phyloP scores from a whole-genome alignment of 53 echinoderm and acorn worm genomes.

The Arbacia lixula region DNA sequence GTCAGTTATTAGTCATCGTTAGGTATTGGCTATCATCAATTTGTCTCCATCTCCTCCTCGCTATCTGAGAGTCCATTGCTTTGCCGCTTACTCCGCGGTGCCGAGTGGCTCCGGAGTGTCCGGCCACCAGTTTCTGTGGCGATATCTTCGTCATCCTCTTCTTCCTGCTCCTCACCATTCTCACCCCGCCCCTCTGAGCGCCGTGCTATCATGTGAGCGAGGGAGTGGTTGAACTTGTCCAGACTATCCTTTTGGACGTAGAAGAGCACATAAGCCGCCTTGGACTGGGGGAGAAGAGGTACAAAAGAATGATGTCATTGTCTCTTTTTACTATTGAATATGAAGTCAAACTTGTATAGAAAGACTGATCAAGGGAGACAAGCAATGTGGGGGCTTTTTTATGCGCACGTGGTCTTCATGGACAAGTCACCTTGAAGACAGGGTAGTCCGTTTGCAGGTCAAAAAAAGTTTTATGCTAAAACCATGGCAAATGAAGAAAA shows the following conservation, averaged over 20 bases:
- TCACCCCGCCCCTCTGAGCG: conserved; percentile 33
- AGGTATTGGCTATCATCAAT: conserved; percentile 50
- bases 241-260: conserved; percentile 83
- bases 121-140: conserved; percentile 51
- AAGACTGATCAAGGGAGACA: no score
- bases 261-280: conserved; percentile 96
- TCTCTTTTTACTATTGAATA: neutral
- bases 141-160: conserved; percentile 52
- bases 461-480: no score
- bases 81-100: conserved; percentile 53
- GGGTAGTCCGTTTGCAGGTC: no score
- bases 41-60: conserved; percentile 90
- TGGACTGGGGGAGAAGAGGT: conserved; percentile 61
- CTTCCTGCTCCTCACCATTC: conserved; percentile 60
- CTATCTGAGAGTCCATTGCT: conserved; percentile 73
- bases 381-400: no score
- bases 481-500: no score
- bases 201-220: conserved; percentile 38
- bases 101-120: conserved; percentile 35
- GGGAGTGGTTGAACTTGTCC: conserved; percentile 39
- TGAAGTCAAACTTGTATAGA: neutral
- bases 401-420: no score
- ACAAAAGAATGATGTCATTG: neutral
- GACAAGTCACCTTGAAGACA: no score
- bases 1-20: no score